Base-by-base conservation (phyloP, 2,888 invertebrate genomes). In the Drosophila mayaguana region DNA sequence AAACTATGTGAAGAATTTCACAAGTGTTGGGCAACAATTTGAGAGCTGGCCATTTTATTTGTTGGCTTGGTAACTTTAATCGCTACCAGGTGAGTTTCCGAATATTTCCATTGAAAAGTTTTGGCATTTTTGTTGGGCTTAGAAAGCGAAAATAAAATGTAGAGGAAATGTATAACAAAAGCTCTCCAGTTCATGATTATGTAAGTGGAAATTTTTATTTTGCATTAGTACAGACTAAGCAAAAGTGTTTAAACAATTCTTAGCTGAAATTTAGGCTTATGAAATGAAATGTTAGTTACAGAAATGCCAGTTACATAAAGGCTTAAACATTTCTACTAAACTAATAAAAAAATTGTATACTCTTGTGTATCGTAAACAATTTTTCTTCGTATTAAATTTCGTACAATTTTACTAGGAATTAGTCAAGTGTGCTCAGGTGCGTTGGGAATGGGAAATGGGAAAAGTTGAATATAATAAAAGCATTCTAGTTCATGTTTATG, bases 1-100 rank as follows among this genome's bases (percentile, higher is more conserved):
- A 20, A 43, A 56, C 56, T 56, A 54, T 22, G 42, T 42, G 22
- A 72, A 46, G 71, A 46, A 65, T 56, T 34, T 70, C 42, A 32
- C 36, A 48, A 69, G 42, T 48, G 48, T 46, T 59, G 57, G 48
- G 8, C 34, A 45, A 59, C 48, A 32, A 59, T 59, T 16, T 16
- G 20, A 59, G 43, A 22, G 20, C 16, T 43, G 43, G 32, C 43
- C 43, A 32, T 56, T 43, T 56, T 43, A 43, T 36, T 53, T 53
- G 53, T 53, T 53, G 11, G 43, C 43, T 43, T 43, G 43, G 16
- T 20, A 56, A 56, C 56, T 56, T 56, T 43, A 34, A 56, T 32
- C 32, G 43, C 16, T 43, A 43, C 43, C 56, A 34, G 56, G 43
- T 56, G 56, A 43, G 5, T 8, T 43, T 43, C 0, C n/a, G 18